phyloP scores from a whole-genome alignment of 2,113 vertebrate species.

The Hystrix cristata region DNA sequence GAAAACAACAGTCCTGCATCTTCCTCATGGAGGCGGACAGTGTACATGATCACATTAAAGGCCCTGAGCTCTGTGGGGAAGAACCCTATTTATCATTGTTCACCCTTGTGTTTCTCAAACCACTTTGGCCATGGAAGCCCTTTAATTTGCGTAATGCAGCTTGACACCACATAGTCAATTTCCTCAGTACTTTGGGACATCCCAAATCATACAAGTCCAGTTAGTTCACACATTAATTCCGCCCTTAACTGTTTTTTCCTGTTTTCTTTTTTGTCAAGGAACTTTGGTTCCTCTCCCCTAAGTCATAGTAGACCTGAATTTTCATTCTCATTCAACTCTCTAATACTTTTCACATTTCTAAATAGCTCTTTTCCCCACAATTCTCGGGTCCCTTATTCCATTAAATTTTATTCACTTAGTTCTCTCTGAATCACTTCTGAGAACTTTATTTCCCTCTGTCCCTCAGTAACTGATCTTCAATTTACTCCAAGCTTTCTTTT shows the following conservation, averaged over 20 bases:
- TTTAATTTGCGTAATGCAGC: not conserved
- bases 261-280: not conserved
- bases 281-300: not conserved
- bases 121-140: not conserved
- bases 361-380: not conserved
- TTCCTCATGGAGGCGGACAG: not conserved
- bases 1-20: not conserved
- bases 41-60: not conserved
- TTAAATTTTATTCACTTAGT: not conserved
- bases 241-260: not conserved
- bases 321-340: not conserved
- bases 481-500: slow-evolving; percentile 2
- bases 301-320: not conserved
- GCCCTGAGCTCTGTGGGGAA: not conserved
- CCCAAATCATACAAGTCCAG: not conserved
- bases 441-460: not conserved
- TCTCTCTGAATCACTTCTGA: not conserved
- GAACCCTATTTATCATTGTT: not conserved
- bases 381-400: not conserved
- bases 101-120: not conserved
- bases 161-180: not conserved
- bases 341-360: not conserved
- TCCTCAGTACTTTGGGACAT: not conserved
- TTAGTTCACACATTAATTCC: not conserved
- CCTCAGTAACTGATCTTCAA: not conserved